Conservation (phyloP, 2,797 vertebrate genomes). For the Lophotriccus pileatus region DNA sequence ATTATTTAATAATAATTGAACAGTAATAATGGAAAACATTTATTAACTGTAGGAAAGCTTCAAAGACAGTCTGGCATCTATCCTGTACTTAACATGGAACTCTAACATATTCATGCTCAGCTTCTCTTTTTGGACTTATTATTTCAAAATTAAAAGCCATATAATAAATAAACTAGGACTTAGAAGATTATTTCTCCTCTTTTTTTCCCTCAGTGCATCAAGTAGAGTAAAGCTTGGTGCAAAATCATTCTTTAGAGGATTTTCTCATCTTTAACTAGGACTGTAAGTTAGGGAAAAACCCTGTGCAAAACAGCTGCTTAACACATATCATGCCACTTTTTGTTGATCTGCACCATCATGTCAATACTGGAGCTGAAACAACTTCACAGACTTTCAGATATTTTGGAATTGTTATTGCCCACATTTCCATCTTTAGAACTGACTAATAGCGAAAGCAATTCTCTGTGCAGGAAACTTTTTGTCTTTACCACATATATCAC, state of each 20-base stretch:
- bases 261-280: neutral
- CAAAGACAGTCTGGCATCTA: neutral
- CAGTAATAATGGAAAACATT: neutral
- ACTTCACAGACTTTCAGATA: neutral
- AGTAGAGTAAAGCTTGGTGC: neutral
- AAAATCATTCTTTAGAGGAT: neutral
- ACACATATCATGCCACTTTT: neutral
- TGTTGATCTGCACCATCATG: neutral
- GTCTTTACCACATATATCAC: neutral
- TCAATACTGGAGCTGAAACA: neutral
- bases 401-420: neutral
- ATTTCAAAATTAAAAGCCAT: neutral
- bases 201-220: neutral
- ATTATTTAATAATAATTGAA: neutral
- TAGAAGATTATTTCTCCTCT: neutral
- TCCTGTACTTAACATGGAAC: neutral
- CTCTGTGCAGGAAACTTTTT: neutral
- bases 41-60: neutral
- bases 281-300: neutral
- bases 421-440: neutral
- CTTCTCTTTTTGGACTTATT: neutral
- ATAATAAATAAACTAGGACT: neutral
- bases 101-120: neutral
- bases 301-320: neutral
- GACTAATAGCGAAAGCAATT: constrained; percentile 7